Evolutionary conservation across 2,797 vertebrate genomes (phyloP).

Genomic region (Prunella strophiata): DNA sequence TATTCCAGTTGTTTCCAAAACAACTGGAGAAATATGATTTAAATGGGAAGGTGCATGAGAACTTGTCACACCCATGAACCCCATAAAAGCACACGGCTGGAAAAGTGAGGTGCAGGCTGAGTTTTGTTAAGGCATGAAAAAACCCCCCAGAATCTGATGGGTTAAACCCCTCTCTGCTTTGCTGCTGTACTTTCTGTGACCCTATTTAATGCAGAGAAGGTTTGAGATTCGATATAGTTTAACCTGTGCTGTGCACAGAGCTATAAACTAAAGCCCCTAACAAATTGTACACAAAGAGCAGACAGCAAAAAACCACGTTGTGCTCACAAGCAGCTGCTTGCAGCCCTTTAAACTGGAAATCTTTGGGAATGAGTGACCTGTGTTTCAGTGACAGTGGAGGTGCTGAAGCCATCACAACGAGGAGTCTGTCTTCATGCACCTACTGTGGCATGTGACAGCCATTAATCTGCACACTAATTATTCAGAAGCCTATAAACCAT

Average conservation of each 20-base stretch:
- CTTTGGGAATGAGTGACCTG: not conserved
- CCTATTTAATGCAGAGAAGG: conserved; percentile 64
- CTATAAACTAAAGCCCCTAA: conserved; percentile 70
- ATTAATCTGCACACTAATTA: not conserved
- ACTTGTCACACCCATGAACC: not conserved
- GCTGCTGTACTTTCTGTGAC: conserved; percentile 74
- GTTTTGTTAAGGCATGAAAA: not conserved
- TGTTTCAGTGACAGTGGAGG: not conserved
- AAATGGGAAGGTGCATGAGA: not conserved
- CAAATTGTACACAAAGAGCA: conserved; percentile 50
- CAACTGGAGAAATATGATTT: not conserved
- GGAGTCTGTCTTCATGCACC: conserved; percentile 6
- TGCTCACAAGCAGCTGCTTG: conserved; percentile 28
- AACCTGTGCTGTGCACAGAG: conserved; percentile 67
- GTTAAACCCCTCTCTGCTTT: conserved; percentile 43
- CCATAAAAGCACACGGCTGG: not conserved
- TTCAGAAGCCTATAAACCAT: not conserved
- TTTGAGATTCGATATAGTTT: conserved; percentile 65
- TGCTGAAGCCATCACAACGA: not conserved
- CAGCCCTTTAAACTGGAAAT: not conserved
- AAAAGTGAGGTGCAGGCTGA: not conserved
- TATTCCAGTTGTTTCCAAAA: conserved; percentile 15
- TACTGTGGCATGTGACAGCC: not conserved
- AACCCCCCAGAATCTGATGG: conserved; percentile 23
- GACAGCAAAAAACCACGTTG: conserved; percentile 42